Base-by-base conservation (phyloP, 2,888 invertebrate genomes). In the Acheta domesticus region DNA sequence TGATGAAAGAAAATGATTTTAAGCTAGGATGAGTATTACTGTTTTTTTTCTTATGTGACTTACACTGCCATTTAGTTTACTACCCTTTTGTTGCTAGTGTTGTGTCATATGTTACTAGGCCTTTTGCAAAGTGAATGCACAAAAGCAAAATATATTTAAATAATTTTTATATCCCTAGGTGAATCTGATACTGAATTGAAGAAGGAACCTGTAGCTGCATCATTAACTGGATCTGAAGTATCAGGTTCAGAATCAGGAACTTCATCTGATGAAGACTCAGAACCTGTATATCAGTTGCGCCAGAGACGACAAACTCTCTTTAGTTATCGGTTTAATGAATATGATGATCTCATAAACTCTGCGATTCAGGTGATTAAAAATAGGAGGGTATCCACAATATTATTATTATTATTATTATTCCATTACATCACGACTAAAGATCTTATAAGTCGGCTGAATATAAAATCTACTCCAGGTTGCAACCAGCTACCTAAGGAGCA, bases 271-370 rank as follows among this genome's bases (percentile, higher is more conserved):
- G 91, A 92, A 48, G 90, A 89, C 78, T 91, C 92, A 80, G 93
- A 92, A 83, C 95, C 94, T 16, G 93, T 95, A 83, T 96, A 96
- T 87, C 93, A 96, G 81, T 88, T 96, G 83, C 90, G 97, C 21
- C 93, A 95, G 84, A 91, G 97, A 21, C 89, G 93, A 0, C 92
- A 93, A 85, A 91, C 94, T 83, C 84, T 86, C 36, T 93, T 96
- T 80, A 95, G 94, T 86, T 94, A 94, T 85, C 91, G 93, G 82
- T 94, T 97, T 83, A 94, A 95, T 85, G 98, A 98, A 86, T 99
- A 95, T 88, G 99, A 99, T 86, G 94, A 97, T 49, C 91, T 98
- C 86, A 98, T 99, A 83, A 95, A 96, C 86, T 96, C 95, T 74
- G 98, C 98, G 14, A 93, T 96, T 83, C 92, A 92, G 88, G 92